phyloP scores from a whole-genome alignment of 2,888 invertebrate genomes.

The Volucella bombylans region DNA sequence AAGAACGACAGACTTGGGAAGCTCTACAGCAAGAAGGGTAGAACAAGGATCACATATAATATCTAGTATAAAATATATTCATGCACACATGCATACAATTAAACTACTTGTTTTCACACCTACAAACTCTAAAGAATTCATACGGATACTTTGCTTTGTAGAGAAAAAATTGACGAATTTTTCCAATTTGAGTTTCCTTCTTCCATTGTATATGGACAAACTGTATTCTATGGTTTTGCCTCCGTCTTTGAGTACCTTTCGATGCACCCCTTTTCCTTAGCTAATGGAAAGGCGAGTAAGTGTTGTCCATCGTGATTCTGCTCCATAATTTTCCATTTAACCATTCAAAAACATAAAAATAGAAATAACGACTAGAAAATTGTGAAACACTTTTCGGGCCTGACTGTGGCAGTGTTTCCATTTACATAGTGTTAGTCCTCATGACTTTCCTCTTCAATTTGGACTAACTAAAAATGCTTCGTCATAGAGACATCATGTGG shows the following conservation, averaged over 20 bases:
- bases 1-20: conserved; percentile 31
- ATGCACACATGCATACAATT: not conserved
- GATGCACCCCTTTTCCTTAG: not conserved
- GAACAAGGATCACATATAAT: conserved; percentile 11
- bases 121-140: no score
- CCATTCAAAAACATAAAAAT: not conserved
- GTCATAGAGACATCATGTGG: conserved; percentile 81
- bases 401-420: conserved; percentile 53
- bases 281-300: not conserved
- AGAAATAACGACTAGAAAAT: not conserved
- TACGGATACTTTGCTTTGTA: no score
- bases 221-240: no score
- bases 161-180: no score
- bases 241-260: not conserved
- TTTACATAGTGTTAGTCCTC: conserved; percentile 80
- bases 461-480: conserved; percentile 82
- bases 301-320: not conserved
- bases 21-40: conserved; percentile 18
- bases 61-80: conserved; percentile 10
- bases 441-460: conserved; percentile 77
- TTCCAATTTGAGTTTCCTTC: no score
- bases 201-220: no score
- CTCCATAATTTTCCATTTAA: conserved; percentile 5
- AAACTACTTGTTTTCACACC: no score
- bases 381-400: conserved; percentile 26